Base-by-base conservation (phyloP, 2,113 vertebrate genomes). In the Erpornis zantholeuca region DNA sequence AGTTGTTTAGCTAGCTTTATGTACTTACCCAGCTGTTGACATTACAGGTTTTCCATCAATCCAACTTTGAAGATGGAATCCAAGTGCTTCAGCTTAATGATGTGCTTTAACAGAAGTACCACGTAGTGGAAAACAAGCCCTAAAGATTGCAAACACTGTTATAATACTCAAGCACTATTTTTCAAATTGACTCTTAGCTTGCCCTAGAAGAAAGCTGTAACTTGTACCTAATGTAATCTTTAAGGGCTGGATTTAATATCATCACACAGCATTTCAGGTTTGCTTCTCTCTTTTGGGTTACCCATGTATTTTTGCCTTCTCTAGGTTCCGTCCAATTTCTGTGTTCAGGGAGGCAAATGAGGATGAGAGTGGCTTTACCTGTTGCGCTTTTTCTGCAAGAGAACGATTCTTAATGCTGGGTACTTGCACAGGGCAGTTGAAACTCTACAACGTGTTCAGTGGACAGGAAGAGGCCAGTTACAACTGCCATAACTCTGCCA, bases 391-490 rank as follows among this genome's bases (percentile, higher is more conserved):
- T 97, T 99, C 99, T 22, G 99, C 99, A 15, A 98, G 99, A 36
- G 99, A 99, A 93, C 98, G 99, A 38, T 99, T 99, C 97, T 96
- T 99, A 71, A 99, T 99, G 99, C 98, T 99, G 23, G 99, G 99
- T 53, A 99, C 99, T 10, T 99, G 99, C 96, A 99, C 99, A 0
- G 99, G 99, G 25, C 99, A 99, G 97, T 97, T 99, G 78, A 99
- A 99, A 94, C 99, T 99, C 79, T 99, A 99, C 95, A 99, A 99
- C 2, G 99, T 99, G 53, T 99, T 99, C 75, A 99, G 99, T 82
- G 99, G 99, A 25, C 99, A 99, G 96, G 99, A 99, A 69, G 99
- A 99, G 92, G 99, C 99, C 89, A 99, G 99, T 94, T 99, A 99
- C 95, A 99, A 98, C 96, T 99, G 99, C 97, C 99, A 99, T 96